Conservation (phyloP, 1,140 invertebrate species). For the Cotesia chilonis region DNA sequence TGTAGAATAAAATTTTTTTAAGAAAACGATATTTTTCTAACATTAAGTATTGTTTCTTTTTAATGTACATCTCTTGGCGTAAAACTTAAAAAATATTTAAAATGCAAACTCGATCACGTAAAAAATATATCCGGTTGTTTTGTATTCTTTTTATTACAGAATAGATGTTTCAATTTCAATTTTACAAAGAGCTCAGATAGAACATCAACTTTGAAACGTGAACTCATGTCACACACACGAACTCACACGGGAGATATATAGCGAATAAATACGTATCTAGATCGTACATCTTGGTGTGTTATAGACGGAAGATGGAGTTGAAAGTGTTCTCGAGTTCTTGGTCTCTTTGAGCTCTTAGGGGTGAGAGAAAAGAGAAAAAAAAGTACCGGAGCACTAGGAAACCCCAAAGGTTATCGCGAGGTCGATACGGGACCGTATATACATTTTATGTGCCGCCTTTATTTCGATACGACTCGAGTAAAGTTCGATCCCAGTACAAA, state of each 20-base stretch:
- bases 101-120: not conserved
- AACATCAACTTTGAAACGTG: constrained; percentile 35
- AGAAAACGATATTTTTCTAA: too few species aligned
- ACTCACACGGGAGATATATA: constrained; percentile 16
- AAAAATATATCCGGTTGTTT: constrained; percentile 3
- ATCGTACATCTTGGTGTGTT: too few species aligned
- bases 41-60: not conserved
- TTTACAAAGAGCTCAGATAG: constrained; percentile 37
- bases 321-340: constrained; percentile 17
- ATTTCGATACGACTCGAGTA: constrained; percentile 56
- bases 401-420: constrained; percentile 36
- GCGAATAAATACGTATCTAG: too few species aligned
- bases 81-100: not conserved
- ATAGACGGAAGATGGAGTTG: constrained; percentile 30
- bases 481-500: constrained; percentile 59
- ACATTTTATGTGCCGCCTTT: constrained; percentile 61
- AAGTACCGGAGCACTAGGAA: constrained; percentile 36
- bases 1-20: too few species aligned
- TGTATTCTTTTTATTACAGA: constrained; percentile 17
- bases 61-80: not conserved
- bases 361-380: constrained; percentile 32
- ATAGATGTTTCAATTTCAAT: constrained; percentile 38
- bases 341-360: constrained; percentile 28
- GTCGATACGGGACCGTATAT: constrained; percentile 41
- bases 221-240: constrained; percentile 35